Percentiles rank a stretch among this genome's conserved stretches.
Conservation (phyloP, 2,113 vertebrate species). For the Athene noctua region DNA sequence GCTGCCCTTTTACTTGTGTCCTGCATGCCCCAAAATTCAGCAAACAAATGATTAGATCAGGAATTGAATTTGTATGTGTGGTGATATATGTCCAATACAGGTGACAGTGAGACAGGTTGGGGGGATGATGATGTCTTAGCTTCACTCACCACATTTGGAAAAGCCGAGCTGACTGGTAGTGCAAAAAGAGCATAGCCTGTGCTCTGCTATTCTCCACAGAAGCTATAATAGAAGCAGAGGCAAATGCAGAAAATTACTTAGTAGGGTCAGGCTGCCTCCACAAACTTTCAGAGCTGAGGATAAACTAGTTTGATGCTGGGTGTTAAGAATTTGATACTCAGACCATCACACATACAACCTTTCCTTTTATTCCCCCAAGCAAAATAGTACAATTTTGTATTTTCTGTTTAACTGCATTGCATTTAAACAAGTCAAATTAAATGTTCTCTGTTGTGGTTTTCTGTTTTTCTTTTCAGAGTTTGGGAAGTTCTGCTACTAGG, state of each 20-base stretch:
- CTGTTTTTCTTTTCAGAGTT: not conserved
- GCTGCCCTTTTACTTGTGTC: not conserved
- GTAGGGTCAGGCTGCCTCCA: not conserved
- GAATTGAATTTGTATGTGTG: not conserved
- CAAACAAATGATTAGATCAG: not conserved
- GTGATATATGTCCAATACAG: not conserved
- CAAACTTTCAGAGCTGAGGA: not conserved
- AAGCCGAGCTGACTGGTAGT: not conserved
- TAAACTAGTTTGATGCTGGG: not conserved
- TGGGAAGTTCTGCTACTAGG: slow-evolving; percentile 59
- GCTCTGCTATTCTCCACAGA: not conserved
- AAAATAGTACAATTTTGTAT: not conserved
- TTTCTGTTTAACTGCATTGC: not conserved
- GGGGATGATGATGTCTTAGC: not conserved
- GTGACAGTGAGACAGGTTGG: not conserved
- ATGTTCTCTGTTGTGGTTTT: not conserved
- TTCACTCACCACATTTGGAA: not conserved
- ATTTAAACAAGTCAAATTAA: not conserved
- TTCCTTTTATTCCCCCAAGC: not conserved
- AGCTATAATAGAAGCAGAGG: not conserved
- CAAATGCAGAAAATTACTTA: not conserved
- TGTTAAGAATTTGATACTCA: not conserved
- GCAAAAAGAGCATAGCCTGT: not conserved
- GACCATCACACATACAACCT: rapidly evolving
- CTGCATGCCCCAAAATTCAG: not conserved